Evolutionary conservation across 1,140 invertebrate genomes (phyloP).

Genomic region (Lucilia sericata): DNA sequence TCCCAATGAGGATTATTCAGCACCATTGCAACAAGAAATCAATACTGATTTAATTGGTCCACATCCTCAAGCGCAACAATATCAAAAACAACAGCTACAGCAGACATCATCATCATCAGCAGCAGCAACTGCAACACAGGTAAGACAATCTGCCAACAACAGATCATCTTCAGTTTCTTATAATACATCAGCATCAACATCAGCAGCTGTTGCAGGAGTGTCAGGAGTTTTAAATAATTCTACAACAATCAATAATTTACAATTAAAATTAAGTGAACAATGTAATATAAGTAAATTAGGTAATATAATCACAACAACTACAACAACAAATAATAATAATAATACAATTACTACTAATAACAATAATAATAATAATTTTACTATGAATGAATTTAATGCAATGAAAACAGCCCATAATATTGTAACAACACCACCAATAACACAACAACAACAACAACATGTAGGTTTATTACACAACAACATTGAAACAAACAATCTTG

Average conservation of each 20-base stretch:
- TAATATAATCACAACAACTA: conserved; percentile 29
- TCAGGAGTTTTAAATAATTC: not conserved
- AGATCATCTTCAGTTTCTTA: not conserved
- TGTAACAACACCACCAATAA: conserved; percentile 34
- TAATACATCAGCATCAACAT: not conserved
- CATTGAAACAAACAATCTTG: conserved; percentile 41
- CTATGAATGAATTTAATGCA: conserved; percentile 45
- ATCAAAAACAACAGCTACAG: conserved; percentile 54
- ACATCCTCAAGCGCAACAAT: conserved; percentile 64
- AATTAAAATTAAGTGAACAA: conserved; percentile 49
- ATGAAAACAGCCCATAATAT: conserved; percentile 28
- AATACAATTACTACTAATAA: conserved; percentile 45
- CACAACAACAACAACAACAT: conserved; percentile 49
- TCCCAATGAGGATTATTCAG: conserved; percentile 64
- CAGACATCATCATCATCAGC: conserved; percentile 48
- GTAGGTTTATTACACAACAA: conserved; percentile 38
- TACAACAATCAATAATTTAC: conserved; percentile 47
- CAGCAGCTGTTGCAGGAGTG: not conserved
- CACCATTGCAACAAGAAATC: conserved; percentile 64
- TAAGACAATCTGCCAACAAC: not conserved
- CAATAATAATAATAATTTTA: conserved; percentile 49
- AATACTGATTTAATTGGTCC: conserved; percentile 65
- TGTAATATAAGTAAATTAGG: conserved; percentile 48
- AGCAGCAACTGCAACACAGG: conserved; percentile 48
- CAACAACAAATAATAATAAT: conserved; percentile 41